A percentile compares a stretch with the other conserved stretches of the same genome.
Evolutionary conservation across 2,797 vertebrate genomes (phyloP).

Genomic region (Gorsachius magnificus): DNA sequence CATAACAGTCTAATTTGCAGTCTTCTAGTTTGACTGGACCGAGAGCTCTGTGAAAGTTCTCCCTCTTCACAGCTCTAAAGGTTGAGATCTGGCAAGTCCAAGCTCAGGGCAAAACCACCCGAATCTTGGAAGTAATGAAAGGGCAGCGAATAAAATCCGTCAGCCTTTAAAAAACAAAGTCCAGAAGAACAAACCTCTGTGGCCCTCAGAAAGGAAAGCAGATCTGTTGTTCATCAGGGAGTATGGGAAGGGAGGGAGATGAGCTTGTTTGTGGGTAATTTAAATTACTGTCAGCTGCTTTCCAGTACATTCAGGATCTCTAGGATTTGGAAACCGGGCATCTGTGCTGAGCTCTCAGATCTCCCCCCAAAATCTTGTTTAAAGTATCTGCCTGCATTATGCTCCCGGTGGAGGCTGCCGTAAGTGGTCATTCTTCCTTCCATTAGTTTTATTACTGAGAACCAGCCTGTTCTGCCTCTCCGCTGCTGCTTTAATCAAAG

Average conservation of each 20-base stretch:
- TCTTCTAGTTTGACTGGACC: neutral
- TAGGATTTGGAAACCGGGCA: neutral
- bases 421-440: conserved; percentile 1
- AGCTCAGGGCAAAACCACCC: neutral
- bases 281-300: neutral
- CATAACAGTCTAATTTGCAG: neutral
- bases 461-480: conserved; percentile 13
- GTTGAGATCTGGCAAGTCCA: neutral
- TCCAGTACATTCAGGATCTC: neutral
- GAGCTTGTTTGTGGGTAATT: neutral
- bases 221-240: neutral
- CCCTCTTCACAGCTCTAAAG: neutral
- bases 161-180: neutral
- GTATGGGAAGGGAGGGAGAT: neutral
- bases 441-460: conserved; percentile 33
- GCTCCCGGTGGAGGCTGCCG: neutral
- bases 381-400: neutral
- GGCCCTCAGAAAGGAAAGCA: neutral
- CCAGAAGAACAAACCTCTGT: neutral
- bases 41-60: neutral
- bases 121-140: neutral
- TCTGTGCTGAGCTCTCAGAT: neutral
- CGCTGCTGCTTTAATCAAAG: conserved; percentile 27
- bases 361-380: neutral
- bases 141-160: neutral